Base-by-base conservation (phyloP, 1,140 invertebrate species). In the Aphelenchoides fujianensis region DNA sequence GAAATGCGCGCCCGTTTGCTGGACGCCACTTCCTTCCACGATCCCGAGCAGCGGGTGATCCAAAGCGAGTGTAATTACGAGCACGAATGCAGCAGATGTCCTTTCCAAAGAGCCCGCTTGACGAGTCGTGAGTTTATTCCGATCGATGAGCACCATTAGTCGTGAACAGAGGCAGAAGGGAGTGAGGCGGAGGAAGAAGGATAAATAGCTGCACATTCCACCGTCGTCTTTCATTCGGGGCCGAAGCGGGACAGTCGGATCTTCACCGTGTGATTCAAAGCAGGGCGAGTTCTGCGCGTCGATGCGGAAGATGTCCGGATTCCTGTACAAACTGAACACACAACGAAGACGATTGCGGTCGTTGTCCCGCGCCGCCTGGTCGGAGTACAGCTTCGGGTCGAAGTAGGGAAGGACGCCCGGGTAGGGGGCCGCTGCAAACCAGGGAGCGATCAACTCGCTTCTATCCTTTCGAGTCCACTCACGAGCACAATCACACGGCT, bases 261-360 rank as follows among this genome's bases (percentile, higher is more conserved):
- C 59, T 69, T 79, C 19, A 76, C 74, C 7, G 32, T 70, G 16
- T 76, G 64, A n/a, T 66, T 74, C n/a, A 28, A 76, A 37, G 37
- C 74, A 76, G 16, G 74, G 74, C 12, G 59, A 68, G 37, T 76
- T 76, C 23, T 79, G 41, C 19, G 35, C 3, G 19, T 80, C 68
- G 9, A 76, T 76, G 12, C 57, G 55, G 59, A 37, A 79, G 5
- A 76, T 77, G 28, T 76, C 77, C 27, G 78, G 71, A 27, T 84
- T 78, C 41, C 77, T 68, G 66, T 82, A 82, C 27, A 82, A 71
- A 34, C 70, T 75, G 75, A 74, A 80, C 12, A 82, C 81, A 72
- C 81, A 82, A 27, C 82, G 70, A 3, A 82, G 59, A 37, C 82
- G 75, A 64, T 82, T 82, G 19, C 75, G 48, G 41, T 84, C 82